Evolutionary conservation across 2,888 invertebrate species (phyloP).

Genomic region (Nephrocerus scutellatus): DNA sequence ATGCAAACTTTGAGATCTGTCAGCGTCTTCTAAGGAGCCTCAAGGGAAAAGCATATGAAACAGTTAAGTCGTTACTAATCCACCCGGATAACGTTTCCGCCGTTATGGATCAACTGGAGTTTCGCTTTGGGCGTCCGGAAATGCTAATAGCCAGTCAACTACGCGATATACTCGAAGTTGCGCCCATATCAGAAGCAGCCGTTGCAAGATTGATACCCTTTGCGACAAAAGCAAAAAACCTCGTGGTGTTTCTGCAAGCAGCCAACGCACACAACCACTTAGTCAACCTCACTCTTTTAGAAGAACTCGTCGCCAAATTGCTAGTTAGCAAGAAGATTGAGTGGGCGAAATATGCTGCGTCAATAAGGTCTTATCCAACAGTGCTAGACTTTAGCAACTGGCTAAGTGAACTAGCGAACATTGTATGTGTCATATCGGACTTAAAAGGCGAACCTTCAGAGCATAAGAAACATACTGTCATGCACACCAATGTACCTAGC

Average conservation of each 20-base stretch:
- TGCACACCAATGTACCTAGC: no score
- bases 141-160: conserved; percentile 14
- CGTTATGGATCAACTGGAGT: conserved; percentile 11
- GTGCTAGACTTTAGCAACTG: conserved; percentile 9
- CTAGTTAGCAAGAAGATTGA: conserved; percentile 10
- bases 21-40: conserved; percentile 11
- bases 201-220: conserved; percentile 7
- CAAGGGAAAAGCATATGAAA: conserved; percentile 11
- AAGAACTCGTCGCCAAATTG: conserved; percentile 7
- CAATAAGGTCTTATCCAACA: conserved; percentile 2
- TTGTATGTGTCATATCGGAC: conserved; percentile 10
- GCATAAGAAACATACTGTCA: no score
- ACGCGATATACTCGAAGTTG: conserved; percentile 8
- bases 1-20: conserved; percentile 10
- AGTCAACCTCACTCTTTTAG: conserved; percentile 8
- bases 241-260: conserved; percentile 8
- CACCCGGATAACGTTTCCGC: conserved; percentile 14
- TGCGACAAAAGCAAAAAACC: conserved; percentile 12
- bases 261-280: conserved; percentile 10
- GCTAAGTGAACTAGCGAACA: conserved; percentile 9
- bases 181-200: conserved; percentile 5
- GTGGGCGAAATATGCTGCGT: conserved; percentile 6
- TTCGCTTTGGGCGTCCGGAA: conserved; percentile 14
- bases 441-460: no score
- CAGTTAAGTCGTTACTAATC: conserved; percentile 15